Conservation (phyloP, 30 jellyfish, hydroid and myxozoan species). For the Aurelia aurita complex sp. Pacific region DNA sequence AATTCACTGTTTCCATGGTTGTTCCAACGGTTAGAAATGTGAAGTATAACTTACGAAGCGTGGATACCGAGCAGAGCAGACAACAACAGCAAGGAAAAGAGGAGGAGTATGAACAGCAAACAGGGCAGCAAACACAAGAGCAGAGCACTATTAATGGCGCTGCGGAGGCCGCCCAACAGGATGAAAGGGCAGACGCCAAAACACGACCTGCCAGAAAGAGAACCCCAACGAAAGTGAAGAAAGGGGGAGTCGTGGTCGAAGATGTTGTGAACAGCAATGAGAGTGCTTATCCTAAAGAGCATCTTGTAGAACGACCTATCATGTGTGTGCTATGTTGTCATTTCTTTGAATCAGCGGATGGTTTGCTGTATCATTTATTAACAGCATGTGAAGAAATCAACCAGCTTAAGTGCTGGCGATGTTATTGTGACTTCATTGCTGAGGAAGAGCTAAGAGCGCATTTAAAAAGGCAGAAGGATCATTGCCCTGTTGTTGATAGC, state of each 20-base stretch:
- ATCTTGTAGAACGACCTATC: constrained; percentile 1
- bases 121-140: neutral
- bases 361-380: constrained; percentile 21
- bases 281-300: neutral
- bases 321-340: constrained; percentile 16
- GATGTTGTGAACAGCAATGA: neutral
- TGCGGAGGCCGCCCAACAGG: no score
- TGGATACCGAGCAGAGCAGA: neutral
- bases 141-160: neutral
- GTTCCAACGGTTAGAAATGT: neutral
- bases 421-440: neutral
- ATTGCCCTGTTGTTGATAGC: neutral
- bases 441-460: neutral
- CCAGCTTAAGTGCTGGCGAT: constrained; percentile 29
- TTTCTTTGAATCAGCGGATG: constrained; percentile 12
- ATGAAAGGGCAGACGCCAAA: neutral
- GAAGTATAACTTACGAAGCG: neutral
- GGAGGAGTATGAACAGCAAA: neutral
- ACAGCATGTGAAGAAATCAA: constrained; percentile 15
- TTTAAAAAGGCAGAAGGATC: neutral
- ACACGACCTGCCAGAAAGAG: neutral
- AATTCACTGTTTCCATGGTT: neutral
- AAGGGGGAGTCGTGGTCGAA: neutral
- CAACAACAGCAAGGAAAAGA: neutral
- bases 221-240: neutral